Evolutionary conservation across 2,888 invertebrate genomes (phyloP), one percentile per base, ranked within the genome.

Genomic region (Platynereis dumerilii): DNA sequence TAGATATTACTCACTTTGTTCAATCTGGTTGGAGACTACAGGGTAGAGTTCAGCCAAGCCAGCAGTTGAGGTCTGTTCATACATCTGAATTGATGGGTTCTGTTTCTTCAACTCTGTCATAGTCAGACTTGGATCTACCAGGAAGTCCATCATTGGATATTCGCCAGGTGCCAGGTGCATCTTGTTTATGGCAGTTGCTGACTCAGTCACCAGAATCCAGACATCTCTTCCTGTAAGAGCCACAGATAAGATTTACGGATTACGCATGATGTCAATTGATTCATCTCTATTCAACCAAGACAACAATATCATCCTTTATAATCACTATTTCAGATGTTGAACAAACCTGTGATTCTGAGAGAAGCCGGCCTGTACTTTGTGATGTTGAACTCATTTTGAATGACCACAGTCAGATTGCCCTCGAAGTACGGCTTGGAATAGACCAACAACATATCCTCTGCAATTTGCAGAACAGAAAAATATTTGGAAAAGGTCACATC

Each of bases 1-100:
- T n/a, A n/a, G n/a, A n/a, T n/a, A n/a, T n/a, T 42, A 61, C 61
- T 55, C 22, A 61, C 61, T 54, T 54, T 55, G 29, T 24, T 20
- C 24, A 22, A 61, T 61, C 55, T 61, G 61, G 55, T 61, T 55
- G 42, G 54, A 42, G 26, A 54, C 61, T 7, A 61, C 61, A 20
- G 61, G 61, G 26, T 53, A 53, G 15, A 61, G 39, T 24, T 53
- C 42, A 27, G 39, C 29, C 26, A 52, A 24, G 61, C 54, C 52
- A 39, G 48, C 48, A 48, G n/a, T 48, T 5, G 48, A 20, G 7
- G 20, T 48, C 22, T 22, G 20, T 48, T n/a, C 22, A 22, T 48
- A 48, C n/a, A 48, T 20, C 48, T 48, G 48, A 5, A 22, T n/a
- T 3, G n/a, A 20, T 48, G 48, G 48, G 48, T 48, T n/a, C 17